phyloP scores from a whole-genome alignment of 2,888 invertebrate genomes.

The Nemapogon koenigi region DNA sequence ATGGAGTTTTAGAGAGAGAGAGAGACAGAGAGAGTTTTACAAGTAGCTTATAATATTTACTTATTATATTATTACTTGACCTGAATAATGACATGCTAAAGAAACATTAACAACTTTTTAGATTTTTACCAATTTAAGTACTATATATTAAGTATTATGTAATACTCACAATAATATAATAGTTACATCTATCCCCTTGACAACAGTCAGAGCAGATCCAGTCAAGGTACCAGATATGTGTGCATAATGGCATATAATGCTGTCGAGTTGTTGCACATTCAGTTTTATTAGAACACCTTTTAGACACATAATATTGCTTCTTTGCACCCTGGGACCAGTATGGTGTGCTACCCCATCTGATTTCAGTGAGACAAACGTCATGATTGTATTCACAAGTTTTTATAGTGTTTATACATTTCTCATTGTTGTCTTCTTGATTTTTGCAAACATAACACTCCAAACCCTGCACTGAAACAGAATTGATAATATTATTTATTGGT shows the following conservation, averaged over 20 bases:
- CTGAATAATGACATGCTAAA: too few species aligned
- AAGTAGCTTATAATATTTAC: too few species aligned
- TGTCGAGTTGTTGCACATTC: conserved; percentile 77
- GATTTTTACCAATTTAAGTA: too few species aligned
- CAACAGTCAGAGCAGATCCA: conserved; percentile 98
- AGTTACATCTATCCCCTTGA: conserved; percentile 94
- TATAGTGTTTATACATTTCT: conserved; percentile 91
- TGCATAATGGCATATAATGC: conserved; percentile 78
- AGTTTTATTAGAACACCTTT: conserved; percentile 83
- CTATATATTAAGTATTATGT: too few species aligned
- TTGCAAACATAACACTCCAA: conserved; percentile 96
- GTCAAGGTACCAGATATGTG: conserved; percentile 94
- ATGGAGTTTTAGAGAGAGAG: too few species aligned
- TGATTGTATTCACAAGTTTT: conserved; percentile 88
- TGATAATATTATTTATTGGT: not conserved
- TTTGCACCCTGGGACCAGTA: conserved; percentile 94
- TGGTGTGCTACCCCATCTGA: conserved; percentile 95
- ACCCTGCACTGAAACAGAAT: conserved; percentile 57
- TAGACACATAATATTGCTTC: conserved; percentile 93
- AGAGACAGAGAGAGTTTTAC: too few species aligned
- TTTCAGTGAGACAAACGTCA: conserved; percentile 87
- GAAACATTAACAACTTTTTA: too few species aligned
- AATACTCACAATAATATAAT: conserved; percentile 90
- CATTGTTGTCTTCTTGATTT: conserved; percentile 89
- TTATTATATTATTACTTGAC: too few species aligned